A percentile compares a stretch with the other conserved stretches of the same genome.
These are phyloP conservation scores for Amiota minor DNA, from an alignment of 2,888 invertebrate genomes.

Conservation along the genomic window DNA sequence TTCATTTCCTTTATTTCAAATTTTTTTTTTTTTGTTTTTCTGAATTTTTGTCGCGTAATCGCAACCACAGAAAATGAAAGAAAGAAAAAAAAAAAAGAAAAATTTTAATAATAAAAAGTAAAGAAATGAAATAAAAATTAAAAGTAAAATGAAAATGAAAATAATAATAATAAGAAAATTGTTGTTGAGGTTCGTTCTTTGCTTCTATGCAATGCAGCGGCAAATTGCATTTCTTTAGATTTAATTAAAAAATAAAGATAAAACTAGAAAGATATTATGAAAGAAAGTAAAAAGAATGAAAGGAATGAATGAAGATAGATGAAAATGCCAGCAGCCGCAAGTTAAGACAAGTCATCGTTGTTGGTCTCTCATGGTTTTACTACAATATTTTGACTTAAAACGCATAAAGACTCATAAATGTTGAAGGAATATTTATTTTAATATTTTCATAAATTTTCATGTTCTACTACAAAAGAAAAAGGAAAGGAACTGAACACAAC, in stretches of 20 bases:
- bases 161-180: background rate
- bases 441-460: slow-evolving; percentile 21
- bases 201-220: background rate
- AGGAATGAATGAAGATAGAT: background rate
- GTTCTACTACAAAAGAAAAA: no score
- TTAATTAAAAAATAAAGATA: slow-evolving; percentile 26
- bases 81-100: background rate
- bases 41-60: no score
- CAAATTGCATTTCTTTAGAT: slow-evolving; percentile 18
- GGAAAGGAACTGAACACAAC: no score
- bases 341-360: background rate
- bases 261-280: background rate
- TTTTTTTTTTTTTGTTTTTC: background rate
- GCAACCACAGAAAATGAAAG: background rate
- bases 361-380: no score
- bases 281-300: slow-evolving; percentile 4
- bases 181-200: background rate
- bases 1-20: background rate
- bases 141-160: background rate
- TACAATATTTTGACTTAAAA: background rate
- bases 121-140: background rate
- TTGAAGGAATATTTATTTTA: slow-evolving; percentile 17
- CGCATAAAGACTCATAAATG: slow-evolving; percentile 15
- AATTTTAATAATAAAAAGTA: slow-evolving; percentile 1
- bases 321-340: background rate